Conservation (phyloP, 2,113 vertebrate genomes). For the Sylvia atricapilla region DNA sequence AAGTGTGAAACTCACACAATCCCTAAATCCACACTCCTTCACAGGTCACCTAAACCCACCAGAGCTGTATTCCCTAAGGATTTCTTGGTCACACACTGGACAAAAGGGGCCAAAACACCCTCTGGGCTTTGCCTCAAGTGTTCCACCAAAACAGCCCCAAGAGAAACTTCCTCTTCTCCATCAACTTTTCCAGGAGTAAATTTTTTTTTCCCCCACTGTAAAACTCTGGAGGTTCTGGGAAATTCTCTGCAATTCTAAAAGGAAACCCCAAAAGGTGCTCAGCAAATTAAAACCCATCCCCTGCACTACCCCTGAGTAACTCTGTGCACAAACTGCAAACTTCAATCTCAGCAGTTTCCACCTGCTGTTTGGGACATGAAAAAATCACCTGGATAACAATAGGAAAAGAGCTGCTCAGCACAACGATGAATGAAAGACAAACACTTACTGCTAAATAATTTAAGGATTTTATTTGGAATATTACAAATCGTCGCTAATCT, state of each 20-base stretch:
- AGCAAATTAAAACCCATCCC: neutral
- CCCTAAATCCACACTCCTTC: neutral
- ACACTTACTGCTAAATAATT: conserved; percentile 47
- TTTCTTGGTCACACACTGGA: neutral
- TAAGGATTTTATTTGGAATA: conserved; percentile 33
- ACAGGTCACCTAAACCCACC: neutral
- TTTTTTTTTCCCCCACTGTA: neutral
- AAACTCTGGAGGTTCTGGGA: neutral
- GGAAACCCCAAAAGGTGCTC: neutral
- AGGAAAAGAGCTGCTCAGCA: neutral
- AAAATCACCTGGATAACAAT: neutral
- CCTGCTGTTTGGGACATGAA: neutral
- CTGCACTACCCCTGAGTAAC: neutral
- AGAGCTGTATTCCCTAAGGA: neutral
- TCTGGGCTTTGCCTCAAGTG: neutral
- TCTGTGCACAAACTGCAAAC: neutral
- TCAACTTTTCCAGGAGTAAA: neutral
- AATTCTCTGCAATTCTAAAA: neutral
- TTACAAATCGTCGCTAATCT: neutral
- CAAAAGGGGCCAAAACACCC: neutral
- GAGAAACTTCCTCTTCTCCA: neutral
- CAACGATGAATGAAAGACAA: conserved; percentile 26
- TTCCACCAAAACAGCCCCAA: neutral
- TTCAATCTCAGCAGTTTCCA: neutral
- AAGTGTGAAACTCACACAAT: neutral